Conservation (phyloP, 2,797 vertebrate genomes). For the Scyliorhinus canicula region DNA sequence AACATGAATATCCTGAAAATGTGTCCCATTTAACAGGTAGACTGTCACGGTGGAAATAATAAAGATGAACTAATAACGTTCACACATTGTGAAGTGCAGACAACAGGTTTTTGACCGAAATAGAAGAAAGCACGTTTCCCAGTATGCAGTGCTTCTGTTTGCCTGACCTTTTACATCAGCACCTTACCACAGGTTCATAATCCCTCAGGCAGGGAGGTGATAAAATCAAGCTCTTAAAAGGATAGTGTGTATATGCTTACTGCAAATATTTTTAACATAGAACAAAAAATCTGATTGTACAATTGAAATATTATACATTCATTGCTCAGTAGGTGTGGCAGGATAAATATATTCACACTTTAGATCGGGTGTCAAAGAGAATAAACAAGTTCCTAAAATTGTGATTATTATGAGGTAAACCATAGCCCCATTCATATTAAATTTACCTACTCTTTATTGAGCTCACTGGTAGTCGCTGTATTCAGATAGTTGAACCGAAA, state of each 20-base stretch:
- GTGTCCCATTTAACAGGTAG: not conserved
- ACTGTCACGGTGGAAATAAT: not conserved
- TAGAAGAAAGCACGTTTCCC: not conserved
- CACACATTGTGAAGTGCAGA: not conserved
- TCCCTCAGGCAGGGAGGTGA: conserved; percentile 16
- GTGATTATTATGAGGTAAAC: not conserved
- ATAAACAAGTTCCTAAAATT: not conserved
- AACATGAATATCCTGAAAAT: not conserved
- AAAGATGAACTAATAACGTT: conserved; percentile 11
- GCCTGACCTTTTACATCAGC: conserved; percentile 4
- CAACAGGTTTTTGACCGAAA: conserved; percentile 1
- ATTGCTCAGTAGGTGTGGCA: not conserved
- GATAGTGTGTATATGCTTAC: not conserved
- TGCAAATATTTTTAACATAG: conserved; percentile 11
- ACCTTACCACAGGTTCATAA: not conserved
- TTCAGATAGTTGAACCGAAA: not conserved
- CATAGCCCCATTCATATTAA: not conserved
- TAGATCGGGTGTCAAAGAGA: not conserved
- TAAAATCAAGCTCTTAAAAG: conserved; percentile 1
- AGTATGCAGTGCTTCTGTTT: conserved; percentile 10
- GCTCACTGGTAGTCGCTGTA: too few species aligned
- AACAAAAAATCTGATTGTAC: not conserved
- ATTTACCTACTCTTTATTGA: not conserved
- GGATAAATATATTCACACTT: not conserved
- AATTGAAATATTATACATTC: not conserved